Evolutionary conservation across 2,797 vertebrate genomes (phyloP).

Genomic region (Gallinago nigripennis): DNA sequence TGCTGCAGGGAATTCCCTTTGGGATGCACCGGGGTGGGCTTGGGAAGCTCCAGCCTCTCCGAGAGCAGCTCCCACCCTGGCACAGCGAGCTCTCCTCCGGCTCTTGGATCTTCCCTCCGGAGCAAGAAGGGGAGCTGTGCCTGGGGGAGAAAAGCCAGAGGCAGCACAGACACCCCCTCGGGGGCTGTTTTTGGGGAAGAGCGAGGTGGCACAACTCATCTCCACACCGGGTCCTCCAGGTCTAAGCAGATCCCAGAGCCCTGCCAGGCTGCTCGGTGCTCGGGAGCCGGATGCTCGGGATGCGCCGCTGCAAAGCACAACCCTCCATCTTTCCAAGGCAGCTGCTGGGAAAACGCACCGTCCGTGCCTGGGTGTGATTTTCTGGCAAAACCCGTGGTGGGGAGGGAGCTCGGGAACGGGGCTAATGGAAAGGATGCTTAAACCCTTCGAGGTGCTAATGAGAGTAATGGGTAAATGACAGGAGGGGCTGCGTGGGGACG

Average conservation of each 20-base stretch:
- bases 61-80: neutral
- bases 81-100: neutral
- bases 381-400: accelerated
- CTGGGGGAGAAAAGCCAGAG: neutral
- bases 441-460: neutral
- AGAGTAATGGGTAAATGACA: neutral
- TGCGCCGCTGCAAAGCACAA: accelerated
- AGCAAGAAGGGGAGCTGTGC: neutral
- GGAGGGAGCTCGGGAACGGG: neutral
- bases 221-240: accelerated
- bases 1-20: neutral
- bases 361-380: neutral
- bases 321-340: neutral
- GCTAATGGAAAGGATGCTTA: neutral
- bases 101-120: neutral
- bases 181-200: neutral
- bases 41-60: neutral
- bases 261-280: neutral
- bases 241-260: accelerated
- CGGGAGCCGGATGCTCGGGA: neutral
- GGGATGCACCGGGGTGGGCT: neutral
- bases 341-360: accelerated
- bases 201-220: neutral
- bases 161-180: neutral
- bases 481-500: neutral